Evolutionary conservation across 2,797 vertebrate species (phyloP).

Genomic region (Chanos chanos): DNA sequence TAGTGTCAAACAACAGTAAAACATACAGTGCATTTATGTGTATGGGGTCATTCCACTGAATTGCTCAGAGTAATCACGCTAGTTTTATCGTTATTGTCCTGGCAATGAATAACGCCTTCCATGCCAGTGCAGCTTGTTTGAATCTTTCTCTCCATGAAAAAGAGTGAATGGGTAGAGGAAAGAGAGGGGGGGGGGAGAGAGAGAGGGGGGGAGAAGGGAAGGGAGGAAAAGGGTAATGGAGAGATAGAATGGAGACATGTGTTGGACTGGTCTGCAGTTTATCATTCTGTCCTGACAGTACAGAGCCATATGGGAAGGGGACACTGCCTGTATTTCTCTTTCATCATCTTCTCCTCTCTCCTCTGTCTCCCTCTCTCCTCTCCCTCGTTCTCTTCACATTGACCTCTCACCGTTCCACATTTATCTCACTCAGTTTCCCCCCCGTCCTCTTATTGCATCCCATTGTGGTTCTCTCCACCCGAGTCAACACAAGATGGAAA

Average conservation of each 20-base stretch:
- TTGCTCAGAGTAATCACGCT: no score
- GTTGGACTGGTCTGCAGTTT: slow-evolving; percentile 6
- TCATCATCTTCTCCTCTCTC: background rate
- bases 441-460: slow-evolving; percentile 32
- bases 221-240: slow-evolving; percentile 8
- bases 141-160: no score
- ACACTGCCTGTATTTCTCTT: background rate
- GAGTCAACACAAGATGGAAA: slow-evolving; percentile 33
- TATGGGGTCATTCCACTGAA: no score
- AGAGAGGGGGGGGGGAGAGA: slow-evolving; percentile 5
- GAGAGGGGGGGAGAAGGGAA: background rate
- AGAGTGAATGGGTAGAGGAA: background rate
- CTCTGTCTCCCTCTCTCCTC: background rate
- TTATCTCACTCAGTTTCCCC: background rate
- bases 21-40: no score
- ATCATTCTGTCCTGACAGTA: slow-evolving; percentile 1
- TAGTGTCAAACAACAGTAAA: no score
- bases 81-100: no score
- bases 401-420: background rate
- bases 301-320: background rate
- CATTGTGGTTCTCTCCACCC: slow-evolving; percentile 84
- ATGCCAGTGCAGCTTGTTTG: no score
- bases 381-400: background rate
- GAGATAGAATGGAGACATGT: background rate
- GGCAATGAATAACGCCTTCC: no score